A percentile compares a stretch with the other conserved stretches of the same genome.
phyloP scores from a whole-genome alignment of 2,888 invertebrate species.

The Hydraecia micacea region DNA sequence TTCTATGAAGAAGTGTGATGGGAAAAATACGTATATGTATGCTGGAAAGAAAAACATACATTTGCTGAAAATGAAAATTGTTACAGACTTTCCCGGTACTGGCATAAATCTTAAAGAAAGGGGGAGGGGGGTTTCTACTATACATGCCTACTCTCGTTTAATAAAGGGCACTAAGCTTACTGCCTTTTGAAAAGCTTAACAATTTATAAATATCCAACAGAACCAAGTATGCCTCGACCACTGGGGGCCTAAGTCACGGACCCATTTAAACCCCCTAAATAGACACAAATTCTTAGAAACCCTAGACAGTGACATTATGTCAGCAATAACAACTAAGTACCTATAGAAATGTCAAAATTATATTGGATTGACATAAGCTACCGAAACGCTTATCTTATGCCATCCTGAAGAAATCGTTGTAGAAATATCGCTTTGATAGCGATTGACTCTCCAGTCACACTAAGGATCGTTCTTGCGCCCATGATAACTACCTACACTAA shows the following conservation, averaged over 20 bases:
- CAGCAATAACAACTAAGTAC: not conserved
- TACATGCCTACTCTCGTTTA: not conserved
- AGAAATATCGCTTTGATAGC: not conserved
- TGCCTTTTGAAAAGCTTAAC: no score
- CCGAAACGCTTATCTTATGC: not conserved
- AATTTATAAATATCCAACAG: not conserved
- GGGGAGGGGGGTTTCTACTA: not conserved
- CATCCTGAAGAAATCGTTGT: not conserved
- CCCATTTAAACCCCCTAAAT: not conserved
- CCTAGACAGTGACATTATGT: not conserved
- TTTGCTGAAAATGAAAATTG: not conserved
- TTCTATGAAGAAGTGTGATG: not conserved
- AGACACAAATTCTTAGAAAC: no score
- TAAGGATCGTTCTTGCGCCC: no score
- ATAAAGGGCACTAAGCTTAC: no score
- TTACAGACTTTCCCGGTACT: not conserved
- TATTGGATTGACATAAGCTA: no score
- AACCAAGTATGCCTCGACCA: no score
- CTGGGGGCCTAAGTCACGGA: no score
- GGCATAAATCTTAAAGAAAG: no score
- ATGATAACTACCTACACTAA: not conserved
- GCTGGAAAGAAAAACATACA: not conserved
- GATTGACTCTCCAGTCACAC: not conserved
- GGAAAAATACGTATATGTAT: not conserved
- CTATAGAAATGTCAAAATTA: not conserved